Evolutionary conservation across 2,888 invertebrate genomes (phyloP), one percentile per base, ranked within the genome.

Genomic region (Entomobrya multifasciata): DNA sequence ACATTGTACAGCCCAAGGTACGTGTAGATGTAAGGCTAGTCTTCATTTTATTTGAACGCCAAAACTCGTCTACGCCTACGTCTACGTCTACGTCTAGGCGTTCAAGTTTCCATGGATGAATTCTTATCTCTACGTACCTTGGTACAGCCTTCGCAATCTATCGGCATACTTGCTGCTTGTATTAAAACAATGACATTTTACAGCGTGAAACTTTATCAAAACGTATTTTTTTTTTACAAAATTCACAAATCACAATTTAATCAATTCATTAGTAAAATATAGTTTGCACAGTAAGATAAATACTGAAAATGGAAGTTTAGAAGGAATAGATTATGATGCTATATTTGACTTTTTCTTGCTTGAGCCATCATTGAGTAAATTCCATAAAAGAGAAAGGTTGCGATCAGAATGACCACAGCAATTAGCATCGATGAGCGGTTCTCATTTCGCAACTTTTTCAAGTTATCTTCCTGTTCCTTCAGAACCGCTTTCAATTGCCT

Each of bases 371-470:
- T 89, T 25, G 79, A 62, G 60, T 89, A 89, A 10, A 89, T 49
- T 52, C 89, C 89, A 55, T 80, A 89, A n/a, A 86, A 67, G 11
- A 89, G 67, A 30, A 88, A 88, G 13, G 85, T 67, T 15, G 78
- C 76, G 49, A 88, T 76, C 13, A 89, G 41, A 1, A 89, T 72
- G 3, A 88, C 44, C 17, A 89, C 89, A n/a, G 88, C 88, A 41
- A 89, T 30, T 13, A 86, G 6, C 27, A 85, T 67, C 8, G 89
- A 89, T 10, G 72, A 47, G 36, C 84, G 84, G 20, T 88, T 87
- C 30, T 85, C 82, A 22, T 44, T 82, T 13, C 89, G 49, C 1
- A 89, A 44, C 11, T 76, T 65, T 15, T 80, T 70, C 27, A 89
- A 44, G n/a, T 84, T 78, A 1, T 85, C 76, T 22, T 89, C 89